These are phyloP conservation scores for Yponomeuta plumbellus DNA, from an alignment of 2,888 invertebrate genomes.

Conservation along the genomic window DNA sequence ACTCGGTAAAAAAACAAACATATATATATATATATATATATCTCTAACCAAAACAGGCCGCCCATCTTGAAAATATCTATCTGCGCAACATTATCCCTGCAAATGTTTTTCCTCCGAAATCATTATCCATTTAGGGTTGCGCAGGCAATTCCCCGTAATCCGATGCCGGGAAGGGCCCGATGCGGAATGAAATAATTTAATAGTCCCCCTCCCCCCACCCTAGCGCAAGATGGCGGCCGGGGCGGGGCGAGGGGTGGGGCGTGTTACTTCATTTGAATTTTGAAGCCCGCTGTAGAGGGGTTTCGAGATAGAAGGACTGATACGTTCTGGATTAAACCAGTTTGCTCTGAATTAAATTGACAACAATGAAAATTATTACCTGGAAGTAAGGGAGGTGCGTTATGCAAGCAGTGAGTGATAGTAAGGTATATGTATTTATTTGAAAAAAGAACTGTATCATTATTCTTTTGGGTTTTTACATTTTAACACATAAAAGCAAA, in stretches of 20 bases:
- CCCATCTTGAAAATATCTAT: not conserved
- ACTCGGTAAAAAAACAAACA: too few relatives aligned
- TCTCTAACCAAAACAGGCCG: not conserved
- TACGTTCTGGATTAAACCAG: not conserved
- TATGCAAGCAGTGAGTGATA: too few relatives aligned
- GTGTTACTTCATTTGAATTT: conserved; percentile 75
- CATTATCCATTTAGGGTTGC: conserved; percentile 73
- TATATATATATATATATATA: too few relatives aligned
- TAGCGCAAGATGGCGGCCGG: conserved; percentile 64
- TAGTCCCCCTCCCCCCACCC: conserved; percentile 54
- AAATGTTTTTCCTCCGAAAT: conserved; percentile 23
- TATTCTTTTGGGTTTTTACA: too few relatives aligned
- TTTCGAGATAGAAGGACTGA: not conserved
- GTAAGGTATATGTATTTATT: too few relatives aligned
- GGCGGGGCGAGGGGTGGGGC: conserved; percentile 70
- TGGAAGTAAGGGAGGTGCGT: too few relatives aligned
- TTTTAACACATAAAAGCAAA: too few relatives aligned
- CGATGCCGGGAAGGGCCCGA: conserved; percentile 69
- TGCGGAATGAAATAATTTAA: conserved; percentile 76
- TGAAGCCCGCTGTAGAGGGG: conserved; percentile 41
- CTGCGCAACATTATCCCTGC: not conserved
- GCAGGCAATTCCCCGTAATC: conserved; percentile 75
- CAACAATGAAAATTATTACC: too few relatives aligned
- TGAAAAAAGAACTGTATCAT: too few relatives aligned
- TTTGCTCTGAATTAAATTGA: too few relatives aligned